phyloP scores from a whole-genome alignment of 2,797 vertebrate genomes.

The Luscinia luscinia region DNA sequence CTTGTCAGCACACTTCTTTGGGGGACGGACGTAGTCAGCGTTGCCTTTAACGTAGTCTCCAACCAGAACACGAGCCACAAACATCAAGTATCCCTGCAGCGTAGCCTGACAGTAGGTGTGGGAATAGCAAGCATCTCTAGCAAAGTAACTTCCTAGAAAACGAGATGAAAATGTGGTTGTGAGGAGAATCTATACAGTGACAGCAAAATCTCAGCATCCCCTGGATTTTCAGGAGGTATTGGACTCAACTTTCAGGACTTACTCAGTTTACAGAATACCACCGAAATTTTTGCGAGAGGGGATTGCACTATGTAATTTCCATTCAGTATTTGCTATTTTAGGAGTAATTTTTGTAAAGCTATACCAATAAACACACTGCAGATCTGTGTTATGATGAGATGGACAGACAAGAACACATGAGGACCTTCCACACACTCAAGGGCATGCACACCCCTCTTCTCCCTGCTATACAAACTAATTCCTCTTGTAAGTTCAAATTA shows the following conservation, averaged over 20 bases:
- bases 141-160: constrained; percentile 79
- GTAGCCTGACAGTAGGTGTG: constrained; percentile 19
- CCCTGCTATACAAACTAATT: not conserved
- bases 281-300: not conserved
- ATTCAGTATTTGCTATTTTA: not conserved
- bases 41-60: constrained; percentile 61
- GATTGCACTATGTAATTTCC: not conserved
- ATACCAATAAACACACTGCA: not conserved
- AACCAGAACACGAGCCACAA: constrained; percentile 75
- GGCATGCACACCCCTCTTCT: not conserved
- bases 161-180: fast-evolving
- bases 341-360: not conserved
- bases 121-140: constrained; percentile 73
- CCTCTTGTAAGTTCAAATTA: not conserved
- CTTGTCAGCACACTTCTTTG: fast-evolving
- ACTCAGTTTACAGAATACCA: not conserved
- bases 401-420: not conserved
- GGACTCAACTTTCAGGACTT: not conserved
- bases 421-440: not conserved
- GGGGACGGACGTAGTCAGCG: not conserved
- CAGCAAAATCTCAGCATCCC: not conserved
- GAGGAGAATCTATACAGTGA: not conserved
- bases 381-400: not conserved
- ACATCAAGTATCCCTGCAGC: constrained; percentile 44
- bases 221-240: not conserved